A percentile compares a stretch with the other conserved stretches of the same genome.
phyloP scores from a whole-genome alignment of 2,113 vertebrate genomes.

The Aramus guarauna region DNA sequence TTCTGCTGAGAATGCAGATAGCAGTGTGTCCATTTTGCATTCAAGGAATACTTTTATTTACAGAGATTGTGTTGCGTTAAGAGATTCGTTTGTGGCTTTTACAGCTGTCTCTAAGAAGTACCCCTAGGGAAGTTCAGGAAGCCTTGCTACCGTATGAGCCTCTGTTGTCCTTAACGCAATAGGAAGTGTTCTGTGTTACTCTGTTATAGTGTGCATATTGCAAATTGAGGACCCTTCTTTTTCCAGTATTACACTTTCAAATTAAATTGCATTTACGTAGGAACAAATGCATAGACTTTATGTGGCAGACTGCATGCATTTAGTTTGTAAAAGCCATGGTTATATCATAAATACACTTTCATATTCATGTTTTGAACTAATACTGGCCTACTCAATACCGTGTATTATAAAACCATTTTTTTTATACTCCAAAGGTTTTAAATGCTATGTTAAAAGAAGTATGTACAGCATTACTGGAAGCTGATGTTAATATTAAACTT shows the following conservation, averaged over 20 bases:
- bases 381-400: neutral
- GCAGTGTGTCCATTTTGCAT: neutral
- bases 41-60: neutral
- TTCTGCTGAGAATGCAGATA: neutral
- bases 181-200: neutral
- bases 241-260: neutral
- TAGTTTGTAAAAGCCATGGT: neutral
- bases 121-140: neutral
- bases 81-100: neutral
- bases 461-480: constrained; percentile 94
- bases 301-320: neutral
- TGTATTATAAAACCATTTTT: neutral
- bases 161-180: neutral
- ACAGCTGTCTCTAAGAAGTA: neutral
- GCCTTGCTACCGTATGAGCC: accelerated
- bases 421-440: constrained; percentile 81
- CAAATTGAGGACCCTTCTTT: neutral
- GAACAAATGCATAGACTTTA: neutral
- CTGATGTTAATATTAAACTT: constrained; percentile 98
- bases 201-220: neutral
- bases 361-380: neutral
- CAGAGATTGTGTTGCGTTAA: neutral
- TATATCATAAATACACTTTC: neutral
- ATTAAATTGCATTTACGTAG: neutral
- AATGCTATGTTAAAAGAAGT: constrained; percentile 99